Evolutionary conservation across 2,113 vertebrate species (phyloP).

Genomic region (Emydocephalus ijimae): DNA sequence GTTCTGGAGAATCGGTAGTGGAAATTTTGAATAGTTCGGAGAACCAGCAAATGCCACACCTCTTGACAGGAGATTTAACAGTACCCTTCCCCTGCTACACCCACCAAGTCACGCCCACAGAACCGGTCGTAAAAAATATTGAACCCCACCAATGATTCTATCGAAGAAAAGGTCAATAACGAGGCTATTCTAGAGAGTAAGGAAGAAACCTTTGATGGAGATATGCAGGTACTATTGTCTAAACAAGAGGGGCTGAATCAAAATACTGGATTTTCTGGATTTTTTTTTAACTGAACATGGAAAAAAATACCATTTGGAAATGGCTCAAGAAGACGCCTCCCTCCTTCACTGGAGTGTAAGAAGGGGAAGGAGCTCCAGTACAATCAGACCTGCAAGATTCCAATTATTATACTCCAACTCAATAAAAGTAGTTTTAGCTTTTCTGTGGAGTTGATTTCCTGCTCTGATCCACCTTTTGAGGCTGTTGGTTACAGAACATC

Average conservation of each 20-base stretch:
- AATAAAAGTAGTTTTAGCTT: not conserved
- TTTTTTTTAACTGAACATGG: not conserved
- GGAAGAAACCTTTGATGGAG: not conserved
- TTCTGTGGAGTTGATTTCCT: not conserved
- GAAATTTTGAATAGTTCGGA: too few relatives aligned
- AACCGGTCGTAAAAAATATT: too few relatives aligned
- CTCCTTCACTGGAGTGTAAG: not conserved
- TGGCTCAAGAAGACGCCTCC: not conserved
- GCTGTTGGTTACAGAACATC: not conserved
- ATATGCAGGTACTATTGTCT: not conserved
- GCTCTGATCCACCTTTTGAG: not conserved
- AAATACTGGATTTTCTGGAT: not conserved
- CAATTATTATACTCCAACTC: not conserved
- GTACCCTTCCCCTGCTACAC: too few relatives aligned
- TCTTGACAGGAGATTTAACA: too few relatives aligned
- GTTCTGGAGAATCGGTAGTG: too few relatives aligned
- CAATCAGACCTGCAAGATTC: not conserved
- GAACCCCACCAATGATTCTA: not conserved
- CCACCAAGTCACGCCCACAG: too few relatives aligned
- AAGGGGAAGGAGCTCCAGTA: not conserved
- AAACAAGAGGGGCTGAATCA: not conserved
- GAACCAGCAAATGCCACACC: too few relatives aligned
- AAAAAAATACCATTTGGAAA: not conserved
- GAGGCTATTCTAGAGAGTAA: not conserved
- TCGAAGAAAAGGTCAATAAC: not conserved